Base-by-base conservation (phyloP, 2,888 invertebrate species). In the Achlya flavicornis region DNA sequence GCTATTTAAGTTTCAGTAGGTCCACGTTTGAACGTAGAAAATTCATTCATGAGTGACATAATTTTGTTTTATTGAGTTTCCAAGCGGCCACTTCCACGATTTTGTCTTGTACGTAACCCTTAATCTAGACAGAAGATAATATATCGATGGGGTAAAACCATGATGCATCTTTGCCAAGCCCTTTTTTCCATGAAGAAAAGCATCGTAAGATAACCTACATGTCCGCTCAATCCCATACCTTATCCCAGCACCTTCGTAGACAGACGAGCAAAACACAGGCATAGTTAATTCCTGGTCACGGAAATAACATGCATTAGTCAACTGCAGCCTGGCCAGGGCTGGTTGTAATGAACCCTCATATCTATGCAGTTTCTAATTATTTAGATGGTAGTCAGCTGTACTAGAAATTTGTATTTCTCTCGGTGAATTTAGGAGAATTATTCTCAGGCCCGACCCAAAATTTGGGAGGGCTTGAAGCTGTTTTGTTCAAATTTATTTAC, bases 251-350 rank as follows among this genome's bases (percentile, higher is more conserved):
- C 26, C 53, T 19, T 60, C 26, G 66, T 67, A 80, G 79, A 80
- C 83, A 78, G 81, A 80, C 83, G 73, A 79, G 81, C 82, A 81
- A 85, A 85, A 86, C 84, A 82, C 80, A 80, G 83, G 85, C 84
- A 85, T 86, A 87, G 90, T 87, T 90, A 90, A 89, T 89, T 88
- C 86, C 80, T 78, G 77, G 74, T 76, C 78, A 80, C 82, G 89
- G 88, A 91, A 90, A 90, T 90, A 90, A 89, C 85, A 77, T 80
- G 80, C 89, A 89, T 90, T 90, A 90, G 87, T 91, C 88, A 89
- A 88, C 84, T 85, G 86, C 80, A 83, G 74, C 16, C 53, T n/a
- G n/a, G 53, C 72, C 66, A 72, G 72, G 71, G 65, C 70, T 71
- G 65, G 70, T 71, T 73, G 81, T 85, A 85, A 84, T 83, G 79